Evolutionary conservation across 2,113 vertebrate species (phyloP).

Genomic region (Galemys pyrenaicus): DNA sequence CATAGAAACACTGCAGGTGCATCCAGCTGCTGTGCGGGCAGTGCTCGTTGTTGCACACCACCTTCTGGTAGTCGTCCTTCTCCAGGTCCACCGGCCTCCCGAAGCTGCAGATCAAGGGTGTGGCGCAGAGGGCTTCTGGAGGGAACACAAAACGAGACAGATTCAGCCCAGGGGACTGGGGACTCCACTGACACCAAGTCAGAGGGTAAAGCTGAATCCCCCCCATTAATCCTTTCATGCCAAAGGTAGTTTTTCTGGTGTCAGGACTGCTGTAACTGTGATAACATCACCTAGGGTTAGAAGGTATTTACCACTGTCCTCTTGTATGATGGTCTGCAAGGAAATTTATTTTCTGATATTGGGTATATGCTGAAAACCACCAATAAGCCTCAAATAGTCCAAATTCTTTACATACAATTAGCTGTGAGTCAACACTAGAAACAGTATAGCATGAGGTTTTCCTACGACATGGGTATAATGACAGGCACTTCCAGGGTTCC

Average conservation of each 20-base stretch:
- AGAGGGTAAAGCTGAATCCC: not conserved
- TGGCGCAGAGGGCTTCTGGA: constrained; percentile 95
- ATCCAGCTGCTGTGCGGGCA: constrained; percentile 97
- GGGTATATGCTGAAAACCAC: constrained; percentile 21
- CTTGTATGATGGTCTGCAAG: not conserved
- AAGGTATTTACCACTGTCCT: not conserved
- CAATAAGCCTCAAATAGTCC: not conserved
- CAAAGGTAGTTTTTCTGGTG: not conserved
- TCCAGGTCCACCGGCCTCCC: constrained; percentile 93
- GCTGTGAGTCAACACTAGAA: not conserved
- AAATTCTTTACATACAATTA: constrained; percentile 5
- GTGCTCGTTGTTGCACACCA: constrained; percentile 97
- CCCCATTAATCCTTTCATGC: not conserved
- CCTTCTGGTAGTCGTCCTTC: constrained; percentile 98
- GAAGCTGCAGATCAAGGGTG: constrained; percentile 95
- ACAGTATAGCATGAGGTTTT: not conserved
- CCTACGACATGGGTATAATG: not conserved
- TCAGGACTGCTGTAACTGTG: constrained; percentile 25
- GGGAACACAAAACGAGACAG: constrained; percentile 62
- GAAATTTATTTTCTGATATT: not conserved
- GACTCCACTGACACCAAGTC: not conserved
- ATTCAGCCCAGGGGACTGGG: not conserved
- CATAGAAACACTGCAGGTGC: constrained; percentile 99
- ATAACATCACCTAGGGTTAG: not conserved
- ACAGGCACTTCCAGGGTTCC: not conserved